Conservation (phyloP, 1,140 invertebrate species). For the Drosophila littoralis region DNA sequence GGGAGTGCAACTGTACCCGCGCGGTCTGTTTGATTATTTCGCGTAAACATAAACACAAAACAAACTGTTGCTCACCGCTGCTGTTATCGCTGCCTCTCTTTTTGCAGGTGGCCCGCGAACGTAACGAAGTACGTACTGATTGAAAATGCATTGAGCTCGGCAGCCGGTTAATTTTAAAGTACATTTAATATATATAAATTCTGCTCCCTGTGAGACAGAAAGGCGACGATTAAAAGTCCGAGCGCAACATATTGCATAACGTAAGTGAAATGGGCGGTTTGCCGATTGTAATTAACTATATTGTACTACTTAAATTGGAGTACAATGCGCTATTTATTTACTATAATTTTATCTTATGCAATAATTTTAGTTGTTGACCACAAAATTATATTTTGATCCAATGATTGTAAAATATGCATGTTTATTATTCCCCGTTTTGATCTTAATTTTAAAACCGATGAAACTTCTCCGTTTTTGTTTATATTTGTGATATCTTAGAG, state of each 20-base stretch:
- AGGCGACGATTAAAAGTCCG: slow-evolving; percentile 6
- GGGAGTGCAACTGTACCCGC: slow-evolving; percentile 74
- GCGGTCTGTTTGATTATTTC: slow-evolving; percentile 74
- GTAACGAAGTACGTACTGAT: slow-evolving; percentile 47
- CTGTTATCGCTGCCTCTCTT: slow-evolving; percentile 66
- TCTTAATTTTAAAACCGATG: no score
- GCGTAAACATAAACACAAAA: slow-evolving; percentile 80
- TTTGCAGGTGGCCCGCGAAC: slow-evolving; percentile 59
- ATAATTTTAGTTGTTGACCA: no score
- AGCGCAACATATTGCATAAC: slow-evolving; percentile 27
- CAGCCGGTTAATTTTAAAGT: slow-evolving; percentile 38
- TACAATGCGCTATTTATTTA: no score
- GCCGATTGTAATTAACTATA: background rate
- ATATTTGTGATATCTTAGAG: slow-evolving; percentile 49
- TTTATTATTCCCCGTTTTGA: no score
- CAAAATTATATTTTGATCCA: no score
- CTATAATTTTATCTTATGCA: no score
- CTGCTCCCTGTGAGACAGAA: slow-evolving; percentile 43
- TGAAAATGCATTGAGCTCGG: slow-evolving; percentile 34
- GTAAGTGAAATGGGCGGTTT: slow-evolving; percentile 9
- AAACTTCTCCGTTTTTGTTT: no score
- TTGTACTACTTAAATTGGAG: background rate
- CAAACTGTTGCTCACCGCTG: slow-evolving; percentile 74
- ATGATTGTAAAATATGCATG: no score
- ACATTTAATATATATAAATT: slow-evolving; percentile 22